A percentile compares a stretch with the other conserved stretches of the same genome.
Evolutionary conservation across 2,797 vertebrate species (phyloP).

Genomic region (Sternotherus odoratus): DNA sequence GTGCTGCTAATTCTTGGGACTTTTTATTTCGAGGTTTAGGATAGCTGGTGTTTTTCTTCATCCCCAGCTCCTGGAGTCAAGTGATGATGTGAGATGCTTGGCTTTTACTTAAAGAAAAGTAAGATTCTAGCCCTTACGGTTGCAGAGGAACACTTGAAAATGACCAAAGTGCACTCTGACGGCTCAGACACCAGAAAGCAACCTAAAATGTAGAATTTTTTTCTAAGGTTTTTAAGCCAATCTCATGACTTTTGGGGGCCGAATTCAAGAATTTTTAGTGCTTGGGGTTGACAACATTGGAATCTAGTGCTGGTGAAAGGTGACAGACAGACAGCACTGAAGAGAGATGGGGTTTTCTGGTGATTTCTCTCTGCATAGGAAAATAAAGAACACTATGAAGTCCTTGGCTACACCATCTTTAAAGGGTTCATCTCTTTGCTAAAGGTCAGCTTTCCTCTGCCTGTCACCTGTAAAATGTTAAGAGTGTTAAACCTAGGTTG

Average conservation of each 20-base stretch:
- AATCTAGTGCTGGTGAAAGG: not conserved
- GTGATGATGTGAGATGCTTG: fast-evolving
- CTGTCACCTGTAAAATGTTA: not conserved
- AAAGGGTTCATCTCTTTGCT: not conserved
- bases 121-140: not conserved
- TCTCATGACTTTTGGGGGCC: not conserved
- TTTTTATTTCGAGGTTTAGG: not conserved
- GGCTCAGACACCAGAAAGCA: not conserved
- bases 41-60: not conserved
- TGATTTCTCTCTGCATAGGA: not conserved
- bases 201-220: not conserved
- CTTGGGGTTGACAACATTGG: not conserved
- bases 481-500: not conserved
- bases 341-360: not conserved
- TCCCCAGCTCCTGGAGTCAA: not conserved
- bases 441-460: not conserved
- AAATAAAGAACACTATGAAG: not conserved
- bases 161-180: fast-evolving
- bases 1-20: not conserved
- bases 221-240: not conserved
- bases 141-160: not conserved
- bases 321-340: not conserved
- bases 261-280: not conserved
- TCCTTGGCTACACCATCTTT: not conserved
- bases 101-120: not conserved